Conservation (phyloP, 1,140 invertebrate species). For the Ganaspis sp. region DNA sequence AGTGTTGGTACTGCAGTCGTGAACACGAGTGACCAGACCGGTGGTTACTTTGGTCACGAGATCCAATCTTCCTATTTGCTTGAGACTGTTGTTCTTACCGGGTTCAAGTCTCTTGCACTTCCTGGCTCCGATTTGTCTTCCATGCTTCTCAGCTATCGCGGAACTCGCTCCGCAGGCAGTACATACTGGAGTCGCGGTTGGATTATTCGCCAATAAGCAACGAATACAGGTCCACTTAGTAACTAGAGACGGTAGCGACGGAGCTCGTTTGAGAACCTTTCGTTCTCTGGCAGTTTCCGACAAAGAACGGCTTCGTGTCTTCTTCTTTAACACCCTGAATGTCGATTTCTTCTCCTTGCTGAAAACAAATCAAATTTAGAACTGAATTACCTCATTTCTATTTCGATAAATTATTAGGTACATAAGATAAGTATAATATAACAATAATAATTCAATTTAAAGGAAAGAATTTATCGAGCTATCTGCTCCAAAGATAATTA, state of each 20-base stretch:
- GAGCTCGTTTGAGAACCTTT: conserved; percentile 57
- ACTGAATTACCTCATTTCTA: too few species aligned
- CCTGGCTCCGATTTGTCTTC: conserved; percentile 68
- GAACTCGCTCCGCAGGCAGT: conserved; percentile 72
- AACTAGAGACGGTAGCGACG: conserved; percentile 68
- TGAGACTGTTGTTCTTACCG: conserved; percentile 62
- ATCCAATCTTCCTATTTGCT: conserved; percentile 56
- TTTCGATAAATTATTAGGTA: too few species aligned
- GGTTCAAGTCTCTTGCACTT: conserved; percentile 68
- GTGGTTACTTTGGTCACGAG: conserved; percentile 61
- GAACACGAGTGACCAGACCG: conserved; percentile 59
- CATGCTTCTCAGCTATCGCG: conserved; percentile 67
- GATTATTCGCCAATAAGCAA: conserved; percentile 70
- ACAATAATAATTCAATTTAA: too few species aligned
- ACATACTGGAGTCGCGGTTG: conserved; percentile 67
- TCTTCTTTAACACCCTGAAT: conserved; percentile 52
- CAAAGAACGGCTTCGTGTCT: conserved; percentile 65
- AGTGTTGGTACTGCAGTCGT: conserved; percentile 58
- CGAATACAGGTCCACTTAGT: conserved; percentile 74
- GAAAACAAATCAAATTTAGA: conserved; percentile 51
- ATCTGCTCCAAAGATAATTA: too few species aligned
- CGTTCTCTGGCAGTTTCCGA: conserved; percentile 51
- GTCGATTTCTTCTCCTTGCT: conserved; percentile 59
- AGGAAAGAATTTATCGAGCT: too few species aligned
- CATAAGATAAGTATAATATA: too few species aligned